Evolutionary conservation across 2,888 invertebrate genomes (phyloP).

Genomic region (Lycocerus yunnanus): DNA sequence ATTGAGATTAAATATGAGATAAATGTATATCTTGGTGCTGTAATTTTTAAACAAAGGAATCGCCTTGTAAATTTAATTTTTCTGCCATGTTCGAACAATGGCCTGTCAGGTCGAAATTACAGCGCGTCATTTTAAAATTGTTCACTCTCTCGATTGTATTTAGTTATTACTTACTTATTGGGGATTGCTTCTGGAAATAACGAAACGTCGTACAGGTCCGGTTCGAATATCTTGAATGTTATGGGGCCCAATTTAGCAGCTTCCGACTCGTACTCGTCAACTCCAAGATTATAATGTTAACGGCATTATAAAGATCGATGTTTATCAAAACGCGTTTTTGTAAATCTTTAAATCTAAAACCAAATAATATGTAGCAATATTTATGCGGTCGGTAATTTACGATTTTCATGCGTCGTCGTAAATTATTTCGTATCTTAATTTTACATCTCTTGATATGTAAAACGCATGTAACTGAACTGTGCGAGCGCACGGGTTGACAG

Average conservation of each 20-base stretch:
- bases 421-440: constrained; percentile 1
- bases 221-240: no score
- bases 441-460: not conserved
- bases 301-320: not conserved
- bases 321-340: not conserved
- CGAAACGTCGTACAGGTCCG: not conserved
- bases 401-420: not conserved
- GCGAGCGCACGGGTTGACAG: not conserved
- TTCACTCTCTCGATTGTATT: not conserved
- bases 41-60: not conserved
- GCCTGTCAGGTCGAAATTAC: not conserved
- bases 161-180: no score
- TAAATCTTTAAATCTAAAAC: not conserved
- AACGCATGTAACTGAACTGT: not conserved
- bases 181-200: not conserved
- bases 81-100: not conserved
- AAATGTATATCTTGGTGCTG: not conserved
- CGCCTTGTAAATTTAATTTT: not conserved
- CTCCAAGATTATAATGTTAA: no score
- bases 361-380: not conserved
- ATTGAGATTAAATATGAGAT: not conserved
- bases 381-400: not conserved
- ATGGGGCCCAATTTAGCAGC: no score
- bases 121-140: not conserved
- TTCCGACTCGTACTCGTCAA: no score